These are phyloP conservation scores for Pollenia angustigena DNA, from an alignment of 2,888 invertebrate species.

Conservation along the genomic window DNA sequence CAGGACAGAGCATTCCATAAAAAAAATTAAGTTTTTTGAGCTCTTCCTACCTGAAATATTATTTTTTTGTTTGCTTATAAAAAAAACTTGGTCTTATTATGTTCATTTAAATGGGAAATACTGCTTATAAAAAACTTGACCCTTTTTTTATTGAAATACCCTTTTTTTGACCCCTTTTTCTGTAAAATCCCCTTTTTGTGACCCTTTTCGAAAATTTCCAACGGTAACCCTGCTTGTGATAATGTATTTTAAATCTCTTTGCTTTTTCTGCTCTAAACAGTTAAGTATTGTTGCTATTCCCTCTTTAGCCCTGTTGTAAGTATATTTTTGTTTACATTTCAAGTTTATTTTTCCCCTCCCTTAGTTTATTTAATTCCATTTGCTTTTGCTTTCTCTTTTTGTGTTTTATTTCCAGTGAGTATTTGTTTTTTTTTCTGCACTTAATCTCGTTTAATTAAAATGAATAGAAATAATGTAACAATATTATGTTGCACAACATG, in stretches of 20 bases:
- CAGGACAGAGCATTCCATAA: no score
- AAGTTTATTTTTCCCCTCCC: not conserved
- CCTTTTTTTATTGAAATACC: no score
- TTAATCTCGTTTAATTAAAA: slow-evolving; percentile 73
- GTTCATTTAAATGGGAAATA: no score
- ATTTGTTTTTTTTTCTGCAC: slow-evolving; percentile 19
- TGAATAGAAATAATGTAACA: slow-evolving; percentile 71
- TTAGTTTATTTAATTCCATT: slow-evolving; percentile 59
- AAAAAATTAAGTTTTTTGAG: no score
- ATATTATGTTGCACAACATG: slow-evolving; percentile 56
- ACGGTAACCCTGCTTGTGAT: slow-evolving; percentile 30
- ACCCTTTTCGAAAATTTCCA: no score
- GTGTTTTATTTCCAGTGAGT: not conserved
- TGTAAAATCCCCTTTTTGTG: no score
- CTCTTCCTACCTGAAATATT: no score
- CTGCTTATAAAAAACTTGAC: no score
- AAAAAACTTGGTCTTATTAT: no score
- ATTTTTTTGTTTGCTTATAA: no score
- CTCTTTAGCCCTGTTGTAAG: not conserved
- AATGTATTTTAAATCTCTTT: slow-evolving; percentile 54
- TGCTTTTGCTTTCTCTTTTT: slow-evolving; percentile 47
- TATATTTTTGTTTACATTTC: slow-evolving; percentile 59
- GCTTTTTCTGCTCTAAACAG: slow-evolving; percentile 23
- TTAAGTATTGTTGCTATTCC: not conserved
- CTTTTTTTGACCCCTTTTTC: no score